These are phyloP conservation scores for Coptodon bakossiorum DNA, from an alignment of 2,113 vertebrate genomes.

Conservation along the genomic window DNA sequence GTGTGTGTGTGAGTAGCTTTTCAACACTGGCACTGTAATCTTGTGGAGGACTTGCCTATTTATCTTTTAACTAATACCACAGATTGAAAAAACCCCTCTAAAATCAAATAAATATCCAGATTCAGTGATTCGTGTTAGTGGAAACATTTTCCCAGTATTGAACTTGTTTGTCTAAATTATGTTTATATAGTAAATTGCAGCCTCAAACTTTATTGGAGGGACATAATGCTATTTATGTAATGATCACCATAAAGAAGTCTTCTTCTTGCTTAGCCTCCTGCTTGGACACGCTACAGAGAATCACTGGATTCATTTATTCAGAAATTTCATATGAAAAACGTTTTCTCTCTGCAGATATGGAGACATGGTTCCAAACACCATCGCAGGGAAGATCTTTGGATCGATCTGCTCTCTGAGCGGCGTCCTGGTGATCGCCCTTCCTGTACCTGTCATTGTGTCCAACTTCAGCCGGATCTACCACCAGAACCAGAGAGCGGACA, in stretches of 20 bases:
- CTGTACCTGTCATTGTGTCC: constrained; percentile 65
- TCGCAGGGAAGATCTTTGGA: constrained; percentile 65
- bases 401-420: constrained; percentile 66
- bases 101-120: not conserved
- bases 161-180: not conserved
- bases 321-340: accelerated
- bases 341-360: constrained; percentile 39
- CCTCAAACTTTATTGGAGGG: not conserved
- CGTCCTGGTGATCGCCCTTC: constrained; percentile 66
- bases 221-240: not conserved
- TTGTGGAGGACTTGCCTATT: not conserved
- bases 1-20: not conserved
- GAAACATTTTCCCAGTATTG: not conserved
- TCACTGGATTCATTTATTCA: accelerated
- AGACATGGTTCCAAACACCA: constrained; percentile 67
- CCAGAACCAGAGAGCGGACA: constrained; percentile 67
- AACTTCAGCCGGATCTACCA: constrained; percentile 71
- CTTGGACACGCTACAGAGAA: not conserved
- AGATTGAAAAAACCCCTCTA: not conserved
- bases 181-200: not conserved
- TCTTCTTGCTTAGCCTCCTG: not conserved
- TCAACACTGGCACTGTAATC: not conserved
- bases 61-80: not conserved
- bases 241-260: not conserved
- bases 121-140: not conserved